Evolutionary conservation across 2,888 invertebrate species (phyloP), one percentile per base, ranked within the genome.

Genomic region (Scaptomyza flava): DNA sequence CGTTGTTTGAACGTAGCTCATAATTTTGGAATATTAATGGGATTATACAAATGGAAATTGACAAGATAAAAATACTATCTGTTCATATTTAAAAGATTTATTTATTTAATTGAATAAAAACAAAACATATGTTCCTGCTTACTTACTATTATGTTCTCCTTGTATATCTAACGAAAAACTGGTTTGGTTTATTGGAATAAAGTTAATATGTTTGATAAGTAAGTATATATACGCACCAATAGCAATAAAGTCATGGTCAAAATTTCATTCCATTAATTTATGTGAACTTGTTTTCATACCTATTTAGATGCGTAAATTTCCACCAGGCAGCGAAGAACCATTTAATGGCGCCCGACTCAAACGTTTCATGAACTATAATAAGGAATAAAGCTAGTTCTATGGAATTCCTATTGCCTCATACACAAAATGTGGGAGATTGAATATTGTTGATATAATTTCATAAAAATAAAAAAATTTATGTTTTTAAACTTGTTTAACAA

Each of bases 291-390:
- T 47, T 59, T 70, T 12, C 43, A 60, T 51, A 72, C 64, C 58
- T 58, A 51, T 69, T 78, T 92, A 95, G 95, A 95, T 94, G 94
- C 93, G 95, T 80, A 93, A 94, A 81, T 93, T 94, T 91, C 95
- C 95, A 30, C 95, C 95, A 14, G 95, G 95, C 81, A 94, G 94
- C 76, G 94, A 94, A 54, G 91, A 92, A 43, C 93, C 94, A 2
- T 94, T 92, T 80, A 93, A 94, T 74, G 93, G 93, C 46, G 90
- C 92, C 43, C 91, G 93, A 59, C 87, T 94, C 48, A 91, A 92
- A 70, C 92, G 93, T 72, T 94, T 94, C 80, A 87, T 93, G 78
- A 89, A 92, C 63, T 90, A 93, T 58, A 93, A 93, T 73, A 93
- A 92, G 57, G 59, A 68, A 31, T 72, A 92, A 93, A 57, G 73